Base-by-base conservation (phyloP, 2,797 vertebrate species). In the Anolis apletophallus region DNA sequence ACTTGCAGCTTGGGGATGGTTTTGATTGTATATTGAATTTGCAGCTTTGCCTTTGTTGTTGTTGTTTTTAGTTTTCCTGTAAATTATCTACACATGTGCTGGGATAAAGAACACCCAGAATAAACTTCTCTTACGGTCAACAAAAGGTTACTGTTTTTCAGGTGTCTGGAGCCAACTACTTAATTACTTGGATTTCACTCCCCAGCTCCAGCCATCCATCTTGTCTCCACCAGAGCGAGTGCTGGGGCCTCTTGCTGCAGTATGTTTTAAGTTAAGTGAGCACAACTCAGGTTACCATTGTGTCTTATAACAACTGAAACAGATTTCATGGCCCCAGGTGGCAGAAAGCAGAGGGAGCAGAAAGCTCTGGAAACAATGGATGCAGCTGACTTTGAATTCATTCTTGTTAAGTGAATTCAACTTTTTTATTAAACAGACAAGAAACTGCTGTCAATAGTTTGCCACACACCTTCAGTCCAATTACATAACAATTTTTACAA, bases 121-220 rank as follows among this genome's bases (percentile, higher is more conserved):
- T 90, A 91, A 93, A 93, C 92, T 91, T 92, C 55, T 93, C 91
- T 92, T 90, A 88, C 89, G 87, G 91, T 93, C 92, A 91, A 81
- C 91, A 92, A 94, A 93, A 91, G 92, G 85, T 95, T 92, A 91
- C 92, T 93, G 92, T 86, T 88, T 93, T 94, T 94, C 90, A 85
- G 73, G 88, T 93, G 92, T 93, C 91, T 88, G 80, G 88, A 92
- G 92, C 94, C 93, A 87, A 93, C 93, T 94, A 90, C 91, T 94
- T 94, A 94, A 93, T 95, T 94, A 93, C 89, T 76, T 93, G 80
- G 84, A 90, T 95, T 93, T 95, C 90, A 91, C 94, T 94, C 92
- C 59, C 88, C 91, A 88, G 92, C 93, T 93, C 87, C 91, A 93
- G 84, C 91, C 87, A 93, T 95, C 92, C 92, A 93, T 95, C 93